Base-by-base conservation (phyloP, 2,113 vertebrate genomes). In the Symphodus melops region DNA sequence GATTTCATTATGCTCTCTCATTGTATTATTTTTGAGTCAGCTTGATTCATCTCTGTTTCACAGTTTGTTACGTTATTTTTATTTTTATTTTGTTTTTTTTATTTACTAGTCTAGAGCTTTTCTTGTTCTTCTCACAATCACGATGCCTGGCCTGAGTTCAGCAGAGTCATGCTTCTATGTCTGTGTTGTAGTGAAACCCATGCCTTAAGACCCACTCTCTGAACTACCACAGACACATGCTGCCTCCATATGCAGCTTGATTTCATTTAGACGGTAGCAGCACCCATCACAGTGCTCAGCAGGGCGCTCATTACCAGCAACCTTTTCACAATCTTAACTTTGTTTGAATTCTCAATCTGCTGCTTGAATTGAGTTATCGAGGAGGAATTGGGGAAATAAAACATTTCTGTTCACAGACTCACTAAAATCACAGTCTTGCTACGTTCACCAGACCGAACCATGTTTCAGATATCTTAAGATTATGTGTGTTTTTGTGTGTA, bases 401-500 rank as follows among this genome's bases (percentile, higher is more conserved):
- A 11, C 13, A 10, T 70, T 86, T 72, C 63, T 66, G 69, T 77
- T 85, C 72, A 80, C 42, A 58, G 42, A 63, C 36, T 54, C 37
- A 63, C 3, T n/a, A 60, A 54, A 63, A 51, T 23, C 46, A 25
- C 58, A 14, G 23, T 53, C 58, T 61, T 66, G 59, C 59, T 77
- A 41, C 76, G 77, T 72, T 87, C 54, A 80, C 58, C 54, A 66
- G 44, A 77, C 73, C 42, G 56, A 63, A 76, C 68, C 56, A 25
- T 51, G 64, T 56, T 82, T 11, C 67, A 68, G 82, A 87, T 85
- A 76, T 79, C 73, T 86, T 82, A 67, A 76, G 89, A 83, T 84
- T 72, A 28, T 74, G 46, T 70, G 41, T 73, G n/a, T 85, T 52
- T 88, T 68, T 33, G 28, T 86, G 75, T 79, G 84, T 82, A 60